Conservation (phyloP, 2,797 vertebrate genomes). For the Paedocypris micromegethes region DNA sequence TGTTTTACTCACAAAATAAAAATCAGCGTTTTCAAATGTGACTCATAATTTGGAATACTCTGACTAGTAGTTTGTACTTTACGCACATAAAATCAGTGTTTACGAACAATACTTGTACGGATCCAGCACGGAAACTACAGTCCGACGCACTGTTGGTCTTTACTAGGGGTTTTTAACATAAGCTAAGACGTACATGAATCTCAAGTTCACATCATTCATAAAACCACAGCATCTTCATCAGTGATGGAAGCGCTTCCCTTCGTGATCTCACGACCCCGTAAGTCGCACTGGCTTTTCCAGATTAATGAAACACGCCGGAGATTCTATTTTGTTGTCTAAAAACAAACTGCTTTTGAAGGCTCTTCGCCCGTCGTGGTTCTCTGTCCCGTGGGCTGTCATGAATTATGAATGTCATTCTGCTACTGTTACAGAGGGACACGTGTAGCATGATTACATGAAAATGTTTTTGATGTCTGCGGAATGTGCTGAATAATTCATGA, state of each 20-base stretch:
- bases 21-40: too few relatives aligned
- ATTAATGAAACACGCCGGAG: slow-evolving; percentile 47
- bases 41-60: too few relatives aligned
- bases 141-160: too few relatives aligned
- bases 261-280: slow-evolving; percentile 28
- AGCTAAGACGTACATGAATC: neutral
- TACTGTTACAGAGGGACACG: slow-evolving; percentile 12
- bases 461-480: slow-evolving; percentile 23
- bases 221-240: slow-evolving; percentile 2
- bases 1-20: too few relatives aligned
- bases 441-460: slow-evolving; percentile 24
- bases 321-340: slow-evolving; percentile 42
- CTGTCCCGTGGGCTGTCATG: slow-evolving; percentile 21
- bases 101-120: too few relatives aligned
- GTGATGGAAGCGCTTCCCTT: slow-evolving; percentile 9
- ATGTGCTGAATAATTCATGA: slow-evolving; percentile 40
- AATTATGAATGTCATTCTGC: slow-evolving; percentile 15
- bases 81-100: too few relatives aligned
- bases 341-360: slow-evolving; percentile 36
- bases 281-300: slow-evolving; percentile 33
- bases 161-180: too few relatives aligned
- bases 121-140: too few relatives aligned
- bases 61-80: too few relatives aligned
- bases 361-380: slow-evolving; percentile 17
- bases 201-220: slow-evolving; percentile 1